Percentiles rank a stretch among this genome's conserved stretches.
phyloP scores from a whole-genome alignment of 1,140 invertebrate species.

The Plutomurus gul region DNA sequence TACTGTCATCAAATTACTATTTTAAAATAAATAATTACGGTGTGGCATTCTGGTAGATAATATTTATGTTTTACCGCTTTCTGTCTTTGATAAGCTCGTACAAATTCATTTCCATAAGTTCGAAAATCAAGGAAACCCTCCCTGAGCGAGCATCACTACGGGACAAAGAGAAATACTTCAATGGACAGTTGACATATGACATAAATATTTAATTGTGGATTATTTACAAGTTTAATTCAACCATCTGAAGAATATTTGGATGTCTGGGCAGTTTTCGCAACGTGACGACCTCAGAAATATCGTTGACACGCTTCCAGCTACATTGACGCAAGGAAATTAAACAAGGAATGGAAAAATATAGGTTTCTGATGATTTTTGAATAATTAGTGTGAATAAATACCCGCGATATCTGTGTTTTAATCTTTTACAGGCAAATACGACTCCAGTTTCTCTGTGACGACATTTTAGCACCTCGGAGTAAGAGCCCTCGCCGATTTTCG shows the following conservation, averaged over 20 bases:
- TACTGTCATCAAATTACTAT: not conserved
- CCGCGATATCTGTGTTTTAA: conserved; percentile 67
- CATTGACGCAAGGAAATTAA: too few relatives aligned
- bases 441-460: conserved; percentile 63
- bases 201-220: not conserved
- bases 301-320: conserved; percentile 64
- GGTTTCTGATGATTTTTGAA: too few relatives aligned
- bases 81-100: conserved; percentile 66
- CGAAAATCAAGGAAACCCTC: conserved; percentile 66
- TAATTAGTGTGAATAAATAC: too few relatives aligned
- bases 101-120: conserved; percentile 73
- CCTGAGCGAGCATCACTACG: conserved; percentile 62
- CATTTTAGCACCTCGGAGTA: conserved; percentile 73
- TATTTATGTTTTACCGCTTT: conserved; percentile 60
- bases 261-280: conserved; percentile 65
- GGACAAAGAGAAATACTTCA: not conserved
- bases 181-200: not conserved
- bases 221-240: conserved; percentile 68
- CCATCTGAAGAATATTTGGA: conserved; percentile 66
- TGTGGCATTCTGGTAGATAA: not conserved
- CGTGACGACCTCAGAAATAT: conserved; percentile 66
- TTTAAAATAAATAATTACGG: not conserved
- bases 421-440: conserved; percentile 67
- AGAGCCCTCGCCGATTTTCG: conserved; percentile 69
- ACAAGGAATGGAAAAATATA: too few relatives aligned